phyloP scores from a whole-genome alignment of 2,113 vertebrate genomes.

The Callipepla californica region DNA sequence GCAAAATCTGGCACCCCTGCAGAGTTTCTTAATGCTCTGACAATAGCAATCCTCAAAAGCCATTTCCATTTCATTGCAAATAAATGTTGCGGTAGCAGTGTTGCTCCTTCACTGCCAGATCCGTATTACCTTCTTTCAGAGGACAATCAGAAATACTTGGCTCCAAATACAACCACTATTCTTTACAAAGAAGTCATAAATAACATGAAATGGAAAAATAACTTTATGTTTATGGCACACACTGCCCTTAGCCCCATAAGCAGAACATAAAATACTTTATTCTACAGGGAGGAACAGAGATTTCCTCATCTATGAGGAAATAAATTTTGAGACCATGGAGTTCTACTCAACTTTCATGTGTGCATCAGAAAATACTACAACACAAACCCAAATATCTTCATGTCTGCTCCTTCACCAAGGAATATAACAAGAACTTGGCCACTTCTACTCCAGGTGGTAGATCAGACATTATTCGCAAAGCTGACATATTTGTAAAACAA shows the following conservation, averaged over 20 bases:
- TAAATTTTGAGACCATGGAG: not conserved
- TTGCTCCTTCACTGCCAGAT: not conserved
- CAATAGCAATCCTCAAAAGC: not conserved
- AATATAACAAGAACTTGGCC: not conserved
- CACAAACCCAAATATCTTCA: not conserved
- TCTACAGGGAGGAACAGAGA: not conserved
- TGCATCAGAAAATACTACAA: not conserved
- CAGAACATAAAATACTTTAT: not conserved
- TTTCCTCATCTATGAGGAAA: conserved; percentile 20
- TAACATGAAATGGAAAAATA: not conserved
- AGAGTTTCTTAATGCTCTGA: not conserved
- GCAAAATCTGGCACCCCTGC: not conserved
- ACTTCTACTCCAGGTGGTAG: not conserved
- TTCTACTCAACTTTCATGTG: not conserved
- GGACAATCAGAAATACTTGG: not conserved
- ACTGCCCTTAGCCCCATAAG: not conserved
- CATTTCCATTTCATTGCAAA: not conserved
- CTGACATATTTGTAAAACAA: not conserved
- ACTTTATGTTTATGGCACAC: not conserved
- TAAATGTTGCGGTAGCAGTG: not conserved
- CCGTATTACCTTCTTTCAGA: not conserved
- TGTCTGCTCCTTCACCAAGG: not conserved
- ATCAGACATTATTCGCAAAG: not conserved
- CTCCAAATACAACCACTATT: not conserved
- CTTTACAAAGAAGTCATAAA: not conserved